phyloP scores from a whole-genome alignment of 2,797 vertebrate genomes.

The Microcaecilia unicolor region DNA sequence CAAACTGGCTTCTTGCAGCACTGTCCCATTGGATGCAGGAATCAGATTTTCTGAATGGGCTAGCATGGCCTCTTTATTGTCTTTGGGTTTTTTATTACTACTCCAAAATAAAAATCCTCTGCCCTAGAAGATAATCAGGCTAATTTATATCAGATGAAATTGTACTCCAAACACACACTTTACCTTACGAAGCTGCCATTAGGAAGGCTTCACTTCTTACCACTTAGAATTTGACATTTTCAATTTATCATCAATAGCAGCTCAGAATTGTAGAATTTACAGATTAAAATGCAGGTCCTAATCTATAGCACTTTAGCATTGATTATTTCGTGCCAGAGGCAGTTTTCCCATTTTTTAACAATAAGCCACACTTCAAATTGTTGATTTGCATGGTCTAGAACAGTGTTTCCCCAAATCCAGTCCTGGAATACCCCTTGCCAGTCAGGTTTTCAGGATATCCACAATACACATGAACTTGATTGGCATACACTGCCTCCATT shows the following conservation, averaged over 20 bases:
- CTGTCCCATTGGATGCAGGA: conserved; percentile 32
- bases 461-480: no score
- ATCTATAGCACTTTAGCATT: no score
- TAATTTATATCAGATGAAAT: conserved; percentile 17
- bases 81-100: conserved; percentile 56
- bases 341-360: no score
- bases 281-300: no score
- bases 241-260: not conserved
- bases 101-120: conserved; percentile 61
- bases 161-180: not conserved
- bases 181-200: no score
- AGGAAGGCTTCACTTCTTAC: not conserved
- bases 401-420: no score
- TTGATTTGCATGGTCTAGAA: no score
- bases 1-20: conserved; percentile 44
- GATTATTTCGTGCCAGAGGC: no score
- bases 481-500: no score
- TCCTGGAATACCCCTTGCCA: no score
- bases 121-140: conserved; percentile 68
- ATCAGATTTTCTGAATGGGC: conserved; percentile 40
- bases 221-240: accelerated
- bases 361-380: no score
- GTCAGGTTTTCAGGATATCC: no score
- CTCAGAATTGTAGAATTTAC: accelerated
- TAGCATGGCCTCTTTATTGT: conserved; percentile 46